A percentile compares a stretch with the other conserved stretches of the same genome.
Evolutionary conservation across 2,113 vertebrate species (phyloP).

Genomic region (Macrotus californicus): DNA sequence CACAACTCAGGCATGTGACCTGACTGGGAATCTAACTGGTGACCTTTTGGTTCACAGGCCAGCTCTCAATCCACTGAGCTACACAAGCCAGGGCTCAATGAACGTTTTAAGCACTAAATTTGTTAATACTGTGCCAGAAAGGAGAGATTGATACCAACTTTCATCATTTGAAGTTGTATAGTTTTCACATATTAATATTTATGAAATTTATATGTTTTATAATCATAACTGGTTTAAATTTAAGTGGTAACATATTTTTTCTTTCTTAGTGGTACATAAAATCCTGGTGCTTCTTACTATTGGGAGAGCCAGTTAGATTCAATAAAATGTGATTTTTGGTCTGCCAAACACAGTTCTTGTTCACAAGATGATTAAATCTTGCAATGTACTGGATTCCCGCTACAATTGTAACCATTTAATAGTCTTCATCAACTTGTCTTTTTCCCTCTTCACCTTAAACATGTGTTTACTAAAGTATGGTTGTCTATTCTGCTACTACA

Average conservation of each 20-base stretch:
- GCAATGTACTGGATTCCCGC: background rate
- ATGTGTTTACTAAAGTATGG: background rate
- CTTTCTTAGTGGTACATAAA: background rate
- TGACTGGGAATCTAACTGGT: no score
- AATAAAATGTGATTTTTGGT: background rate
- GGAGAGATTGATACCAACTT: background rate
- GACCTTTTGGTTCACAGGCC: no score
- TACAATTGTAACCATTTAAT: background rate
- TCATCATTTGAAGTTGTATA: background rate
- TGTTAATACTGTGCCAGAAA: background rate
- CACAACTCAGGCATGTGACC: no score
- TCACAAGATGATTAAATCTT: background rate
- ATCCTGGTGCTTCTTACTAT: background rate
- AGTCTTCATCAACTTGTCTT: background rate
- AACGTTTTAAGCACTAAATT: background rate
- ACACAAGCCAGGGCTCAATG: background rate
- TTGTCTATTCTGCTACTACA: background rate
- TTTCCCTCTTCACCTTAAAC: background rate
- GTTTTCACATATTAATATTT: constrained; percentile 18
- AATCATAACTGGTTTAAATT: background rate
- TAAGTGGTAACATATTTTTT: background rate
- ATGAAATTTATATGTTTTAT: background rate
- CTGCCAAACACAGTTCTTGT: background rate
- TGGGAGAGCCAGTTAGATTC: background rate
- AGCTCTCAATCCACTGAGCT: background rate